Evolutionary conservation across 2,797 vertebrate species (phyloP).

Genomic region (Sebastes oblongus): DNA sequence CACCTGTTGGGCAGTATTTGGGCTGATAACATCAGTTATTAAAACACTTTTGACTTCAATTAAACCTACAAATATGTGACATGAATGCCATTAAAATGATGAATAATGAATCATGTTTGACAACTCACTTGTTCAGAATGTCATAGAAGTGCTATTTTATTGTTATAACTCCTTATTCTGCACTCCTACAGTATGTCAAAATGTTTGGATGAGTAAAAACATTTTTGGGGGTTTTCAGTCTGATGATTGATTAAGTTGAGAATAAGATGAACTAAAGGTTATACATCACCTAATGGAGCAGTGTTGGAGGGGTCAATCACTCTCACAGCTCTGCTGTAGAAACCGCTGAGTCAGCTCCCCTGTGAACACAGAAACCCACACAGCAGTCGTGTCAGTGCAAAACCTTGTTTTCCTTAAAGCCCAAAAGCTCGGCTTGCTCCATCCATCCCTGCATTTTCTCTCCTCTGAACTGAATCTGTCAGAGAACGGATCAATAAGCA

Average conservation of each 20-base stretch:
- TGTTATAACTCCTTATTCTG: background rate
- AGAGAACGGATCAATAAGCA: constrained; percentile 45
- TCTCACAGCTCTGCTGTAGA: constrained; percentile 55
- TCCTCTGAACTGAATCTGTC: constrained; percentile 51
- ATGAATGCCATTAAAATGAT: background rate
- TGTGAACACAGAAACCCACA: constrained; percentile 64
- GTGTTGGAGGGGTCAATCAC: constrained; percentile 50
- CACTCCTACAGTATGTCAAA: background rate
- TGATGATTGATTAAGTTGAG: background rate
- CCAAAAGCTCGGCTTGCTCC: constrained; percentile 11
- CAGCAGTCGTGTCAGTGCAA: constrained; percentile 19
- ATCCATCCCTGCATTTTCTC: constrained; percentile 28
- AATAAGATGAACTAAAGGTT: background rate
- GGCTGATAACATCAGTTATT: background rate
- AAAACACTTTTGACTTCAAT: background rate
- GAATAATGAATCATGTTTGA: background rate
- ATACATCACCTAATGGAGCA: constrained; percentile 61
- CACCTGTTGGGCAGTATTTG: background rate
- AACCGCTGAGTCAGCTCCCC: constrained; percentile 65
- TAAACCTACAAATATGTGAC: background rate
- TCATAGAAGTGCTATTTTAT: background rate
- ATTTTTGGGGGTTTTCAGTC: background rate
- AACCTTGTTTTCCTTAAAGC: constrained; percentile 4
- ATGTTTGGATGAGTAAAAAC: background rate
- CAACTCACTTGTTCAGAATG: background rate